A percentile compares a stretch with the other conserved stretches of the same genome.
These are phyloP conservation scores for Drosophila nebulosa DNA, from an alignment of 1,140 invertebrate species.

Conservation along the genomic window DNA sequence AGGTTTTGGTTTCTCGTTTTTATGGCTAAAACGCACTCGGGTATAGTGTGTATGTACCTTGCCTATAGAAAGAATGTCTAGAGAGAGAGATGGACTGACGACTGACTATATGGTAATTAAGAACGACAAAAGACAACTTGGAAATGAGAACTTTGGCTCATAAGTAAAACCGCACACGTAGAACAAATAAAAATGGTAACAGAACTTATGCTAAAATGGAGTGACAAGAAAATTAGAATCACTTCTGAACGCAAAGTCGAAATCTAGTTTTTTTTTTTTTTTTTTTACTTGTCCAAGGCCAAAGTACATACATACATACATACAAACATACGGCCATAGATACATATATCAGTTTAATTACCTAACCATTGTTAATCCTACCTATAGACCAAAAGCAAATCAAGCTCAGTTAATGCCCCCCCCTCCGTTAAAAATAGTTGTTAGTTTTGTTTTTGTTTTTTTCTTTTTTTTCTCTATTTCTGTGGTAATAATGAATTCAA, in stretches of 20 bases:
- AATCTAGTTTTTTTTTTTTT: slow-evolving; percentile 8
- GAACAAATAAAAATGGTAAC: slow-evolving; percentile 73
- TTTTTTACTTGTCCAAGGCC: slow-evolving; percentile 48
- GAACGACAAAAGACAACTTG: background rate
- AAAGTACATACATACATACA: slow-evolving; percentile 16
- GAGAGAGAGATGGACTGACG: slow-evolving; percentile 25
- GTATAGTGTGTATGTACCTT: background rate
- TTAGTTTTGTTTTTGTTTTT: slow-evolving; percentile 18
- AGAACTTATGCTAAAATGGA: slow-evolving; percentile 44
- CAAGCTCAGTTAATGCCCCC: slow-evolving; percentile 40
- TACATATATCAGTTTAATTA: slow-evolving; percentile 67
- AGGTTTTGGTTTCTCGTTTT: slow-evolving; percentile 9
- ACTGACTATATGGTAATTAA: slow-evolving; percentile 39
- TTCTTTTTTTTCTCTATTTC: slow-evolving; percentile 29
- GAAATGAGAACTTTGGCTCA: slow-evolving; percentile 36
- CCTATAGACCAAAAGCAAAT: slow-evolving; percentile 31
- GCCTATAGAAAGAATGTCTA: slow-evolving; percentile 13
- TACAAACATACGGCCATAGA: background rate
- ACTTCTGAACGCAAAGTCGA: background rate
- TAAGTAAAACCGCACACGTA: slow-evolving; percentile 73
- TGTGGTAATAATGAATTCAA: slow-evolving; percentile 73
- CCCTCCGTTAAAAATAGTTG: slow-evolving; percentile 13
- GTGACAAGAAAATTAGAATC: slow-evolving; percentile 11
- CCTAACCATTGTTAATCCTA: slow-evolving; percentile 75
- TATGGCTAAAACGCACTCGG: background rate